Base-by-base conservation (phyloP, 2,113 vertebrate genomes). In the Xerus inauris region DNA sequence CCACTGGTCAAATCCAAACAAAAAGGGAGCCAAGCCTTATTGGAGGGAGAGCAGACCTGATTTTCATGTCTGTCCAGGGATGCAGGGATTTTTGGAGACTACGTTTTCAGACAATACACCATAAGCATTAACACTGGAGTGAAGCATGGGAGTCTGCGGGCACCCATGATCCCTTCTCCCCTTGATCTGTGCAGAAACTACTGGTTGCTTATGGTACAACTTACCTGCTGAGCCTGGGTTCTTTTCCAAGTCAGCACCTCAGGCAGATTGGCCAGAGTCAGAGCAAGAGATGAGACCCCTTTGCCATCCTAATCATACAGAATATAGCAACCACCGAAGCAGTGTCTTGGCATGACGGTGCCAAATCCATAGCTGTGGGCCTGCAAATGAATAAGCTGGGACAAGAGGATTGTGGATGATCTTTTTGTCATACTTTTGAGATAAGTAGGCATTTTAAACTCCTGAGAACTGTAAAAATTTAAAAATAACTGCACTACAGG, bases 401-500 rank as follows among this genome's bases (percentile, higher is more conserved):
- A 76, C 11, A 49, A 38, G 35, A 0, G 3, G 47, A 72, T 8
- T 72, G 13, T 38, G 5, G 19, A 11, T 38, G 30, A 82, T 14
- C 32, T 85, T 80, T 71, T 65, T 76, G 73, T 57, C 9, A 6
- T 69, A 26, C 49, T 64, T 81, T 75, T 75, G 42, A 51, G 64
- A 54, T 79, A 85, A 69, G 22, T 4, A 59, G 54, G 8, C 16
- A 77, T 67, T 90, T 89, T 79, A 88, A 96, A 72, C 88, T 26
- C 22, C 20, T 17, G 35, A 67, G 30, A 11, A n/a, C 22, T 64
- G 11, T 51, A 64, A 77, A 89, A 28, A 49, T 35, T 49, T 51
- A 20, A 71, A 91, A 89, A n/a, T 6, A 51, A 69, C n/a, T 84
- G 42, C 59, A 67, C 1, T 24, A 17, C 1, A 42, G 40, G 30